A percentile compares a stretch with the other conserved stretches of the same genome.
Conservation (phyloP, 2,888 invertebrate genomes). For the Ephialtes manifestator region DNA sequence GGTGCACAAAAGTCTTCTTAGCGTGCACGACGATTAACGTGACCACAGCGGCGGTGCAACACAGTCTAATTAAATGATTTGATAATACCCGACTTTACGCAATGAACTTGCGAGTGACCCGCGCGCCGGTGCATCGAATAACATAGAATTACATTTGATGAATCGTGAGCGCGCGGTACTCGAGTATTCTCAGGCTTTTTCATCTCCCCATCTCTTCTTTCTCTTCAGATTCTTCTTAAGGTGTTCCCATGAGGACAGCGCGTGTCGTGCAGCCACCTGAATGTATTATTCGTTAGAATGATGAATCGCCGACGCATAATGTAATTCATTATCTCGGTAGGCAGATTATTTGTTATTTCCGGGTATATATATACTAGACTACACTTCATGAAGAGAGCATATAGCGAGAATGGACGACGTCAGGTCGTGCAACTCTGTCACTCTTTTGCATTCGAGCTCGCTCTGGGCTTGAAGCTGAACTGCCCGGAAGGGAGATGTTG, state of each 20-base stretch:
- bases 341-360: conserved; percentile 60
- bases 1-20: conserved; percentile 7
- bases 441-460: conserved; percentile 31
- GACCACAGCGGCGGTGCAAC: conserved; percentile 57
- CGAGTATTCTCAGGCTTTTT: conserved; percentile 14
- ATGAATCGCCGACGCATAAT: conserved; percentile 33
- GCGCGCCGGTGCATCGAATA: conserved; percentile 50
- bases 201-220: neutral
- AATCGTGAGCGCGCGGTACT: conserved; percentile 45
- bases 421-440: conserved; percentile 55
- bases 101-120: conserved; percentile 61
- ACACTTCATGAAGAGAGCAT: conserved; percentile 35
- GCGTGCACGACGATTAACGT: conserved; percentile 51
- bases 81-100: conserved; percentile 65
- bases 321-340: conserved; percentile 40
- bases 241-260: conserved; percentile 14
- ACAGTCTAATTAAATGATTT: conserved; percentile 65
- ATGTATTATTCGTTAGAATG: conserved; percentile 14
- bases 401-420: neutral
- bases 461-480: conserved; percentile 29
- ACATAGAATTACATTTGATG: conserved; percentile 65
- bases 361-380: conserved; percentile 39
- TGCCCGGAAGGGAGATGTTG: conserved; percentile 53
- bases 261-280: conserved; percentile 3
- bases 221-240: neutral